Percentiles rank a stretch among this genome's conserved stretches.
Conservation (phyloP, 2,888 invertebrate species). For the Bembecia ichneumoniformis region DNA sequence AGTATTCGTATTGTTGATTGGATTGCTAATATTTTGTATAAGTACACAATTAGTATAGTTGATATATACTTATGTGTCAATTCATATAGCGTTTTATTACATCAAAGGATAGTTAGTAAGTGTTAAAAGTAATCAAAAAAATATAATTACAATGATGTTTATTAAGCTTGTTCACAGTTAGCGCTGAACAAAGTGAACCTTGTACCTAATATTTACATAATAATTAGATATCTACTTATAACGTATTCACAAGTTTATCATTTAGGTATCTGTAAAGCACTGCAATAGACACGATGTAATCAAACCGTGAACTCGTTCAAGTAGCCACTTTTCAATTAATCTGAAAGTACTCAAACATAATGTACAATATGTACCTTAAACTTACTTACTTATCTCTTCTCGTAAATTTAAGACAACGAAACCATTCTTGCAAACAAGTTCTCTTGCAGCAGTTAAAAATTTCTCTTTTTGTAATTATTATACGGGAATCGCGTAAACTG, state of each 20-base stretch:
- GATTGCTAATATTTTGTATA: constrained; percentile 68
- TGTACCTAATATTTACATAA: too few relatives aligned
- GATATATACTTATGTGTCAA: constrained; percentile 74
- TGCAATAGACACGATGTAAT: constrained; percentile 8
- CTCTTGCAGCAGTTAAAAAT: too few relatives aligned
- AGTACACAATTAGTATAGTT: constrained; percentile 73
- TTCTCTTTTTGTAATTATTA: too few relatives aligned
- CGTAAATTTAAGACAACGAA: too few relatives aligned
- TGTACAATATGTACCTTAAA: too few relatives aligned
- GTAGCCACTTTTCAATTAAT: constrained; percentile 6
- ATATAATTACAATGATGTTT: constrained; percentile 46
- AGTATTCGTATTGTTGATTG: constrained; percentile 66
- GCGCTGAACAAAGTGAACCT: not conserved
- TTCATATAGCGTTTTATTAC: constrained; percentile 73
- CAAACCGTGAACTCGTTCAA: constrained; percentile 9
- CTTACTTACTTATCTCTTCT: too few relatives aligned
- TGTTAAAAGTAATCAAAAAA: constrained; percentile 61
- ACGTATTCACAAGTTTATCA: constrained; percentile 6
- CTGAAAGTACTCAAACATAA: too few relatives aligned
- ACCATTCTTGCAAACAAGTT: too few relatives aligned
- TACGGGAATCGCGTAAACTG: too few relatives aligned
- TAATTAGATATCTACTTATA: too few relatives aligned
- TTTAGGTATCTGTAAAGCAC: constrained; percentile 8
- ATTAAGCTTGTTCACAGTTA: constrained; percentile 20
- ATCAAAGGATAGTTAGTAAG: constrained; percentile 69